phyloP scores from a whole-genome alignment of 92 coral and sea anemone species.

The Zoanthus solanderi region DNA sequence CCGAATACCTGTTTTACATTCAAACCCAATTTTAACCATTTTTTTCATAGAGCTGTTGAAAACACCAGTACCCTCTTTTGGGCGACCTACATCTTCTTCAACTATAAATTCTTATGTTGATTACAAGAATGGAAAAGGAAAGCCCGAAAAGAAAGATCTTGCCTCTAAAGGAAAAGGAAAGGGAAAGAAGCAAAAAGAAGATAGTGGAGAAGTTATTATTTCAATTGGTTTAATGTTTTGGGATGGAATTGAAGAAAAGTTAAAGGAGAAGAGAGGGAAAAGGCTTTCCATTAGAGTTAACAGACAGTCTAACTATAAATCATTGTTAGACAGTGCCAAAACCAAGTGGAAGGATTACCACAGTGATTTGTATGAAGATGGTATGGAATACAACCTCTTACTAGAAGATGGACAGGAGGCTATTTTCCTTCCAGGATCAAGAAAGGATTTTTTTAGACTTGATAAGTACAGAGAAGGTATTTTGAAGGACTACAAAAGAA shows the following conservation, averaged over 20 bases:
- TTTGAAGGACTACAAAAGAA: slow-evolving; percentile 42
- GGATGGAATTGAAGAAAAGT: slow-evolving; percentile 52
- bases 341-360: slow-evolving; percentile 68
- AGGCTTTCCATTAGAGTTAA: slow-evolving; percentile 51
- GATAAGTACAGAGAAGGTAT: slow-evolving; percentile 39
- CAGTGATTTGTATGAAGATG: slow-evolving; percentile 59
- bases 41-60: slow-evolving; percentile 3
- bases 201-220: slow-evolving; percentile 57
- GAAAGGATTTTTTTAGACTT: slow-evolving; percentile 59
- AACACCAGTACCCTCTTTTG: slow-evolving; percentile 10
- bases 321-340: slow-evolving; percentile 52
- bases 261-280: slow-evolving; percentile 71
- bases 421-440: slow-evolving; percentile 64
- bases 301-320: slow-evolving; percentile 34
- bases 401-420: slow-evolving; percentile 70
- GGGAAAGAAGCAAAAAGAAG: slow-evolving; percentile 13
- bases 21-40: slow-evolving; percentile 11
- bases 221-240: slow-evolving; percentile 61
- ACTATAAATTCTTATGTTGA: slow-evolving; percentile 48
- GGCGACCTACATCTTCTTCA: slow-evolving; percentile 22
- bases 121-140: slow-evolving; percentile 58
- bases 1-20: slow-evolving; percentile 25
- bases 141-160: slow-evolving; percentile 46
- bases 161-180: slow-evolving; percentile 58
- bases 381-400: slow-evolving; percentile 55